A percentile compares a stretch with the other conserved stretches of the same genome.
Evolutionary conservation across 2,797 vertebrate species (phyloP).

Genomic region (Sarcophilus harrisii): DNA sequence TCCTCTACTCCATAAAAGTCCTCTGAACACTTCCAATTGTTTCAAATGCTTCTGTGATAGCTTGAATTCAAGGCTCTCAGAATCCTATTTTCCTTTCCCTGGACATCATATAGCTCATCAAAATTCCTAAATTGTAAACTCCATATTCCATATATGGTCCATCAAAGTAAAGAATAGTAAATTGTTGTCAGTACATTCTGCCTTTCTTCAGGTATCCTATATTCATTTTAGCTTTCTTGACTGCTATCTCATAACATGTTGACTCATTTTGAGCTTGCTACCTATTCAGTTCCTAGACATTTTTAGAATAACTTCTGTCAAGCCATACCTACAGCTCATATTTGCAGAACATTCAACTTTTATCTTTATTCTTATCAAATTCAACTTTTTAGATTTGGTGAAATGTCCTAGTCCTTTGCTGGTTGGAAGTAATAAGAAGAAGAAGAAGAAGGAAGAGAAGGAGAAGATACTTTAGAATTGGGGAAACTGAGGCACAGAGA

Average conservation of each 20-base stretch:
- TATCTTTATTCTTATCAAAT: not conserved
- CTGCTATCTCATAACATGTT: not conserved
- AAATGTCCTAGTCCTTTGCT: not conserved
- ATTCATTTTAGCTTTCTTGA: not conserved
- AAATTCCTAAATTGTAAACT: not conserved
- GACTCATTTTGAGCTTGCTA: not conserved
- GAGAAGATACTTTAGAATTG: constrained; percentile 11
- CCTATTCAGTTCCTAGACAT: not conserved
- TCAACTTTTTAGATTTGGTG: not conserved
- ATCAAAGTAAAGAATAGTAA: not conserved
- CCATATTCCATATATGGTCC: not conserved
- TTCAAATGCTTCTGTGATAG: not conserved
- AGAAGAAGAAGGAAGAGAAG: not conserved
- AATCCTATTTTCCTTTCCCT: not conserved
- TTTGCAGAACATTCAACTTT: not conserved
- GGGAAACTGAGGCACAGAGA: constrained; percentile 45
- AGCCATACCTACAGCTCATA: not conserved
- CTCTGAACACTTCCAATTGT: not conserved
- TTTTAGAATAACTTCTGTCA: not conserved
- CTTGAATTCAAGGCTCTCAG: not conserved
- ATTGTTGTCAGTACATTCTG: not conserved
- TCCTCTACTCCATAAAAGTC: not conserved
- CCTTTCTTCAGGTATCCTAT: not conserved
- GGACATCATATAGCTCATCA: not conserved
- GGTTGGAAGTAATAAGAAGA: not conserved